phyloP scores from a whole-genome alignment of 2,888 invertebrate species.

The Nezara viridula region DNA sequence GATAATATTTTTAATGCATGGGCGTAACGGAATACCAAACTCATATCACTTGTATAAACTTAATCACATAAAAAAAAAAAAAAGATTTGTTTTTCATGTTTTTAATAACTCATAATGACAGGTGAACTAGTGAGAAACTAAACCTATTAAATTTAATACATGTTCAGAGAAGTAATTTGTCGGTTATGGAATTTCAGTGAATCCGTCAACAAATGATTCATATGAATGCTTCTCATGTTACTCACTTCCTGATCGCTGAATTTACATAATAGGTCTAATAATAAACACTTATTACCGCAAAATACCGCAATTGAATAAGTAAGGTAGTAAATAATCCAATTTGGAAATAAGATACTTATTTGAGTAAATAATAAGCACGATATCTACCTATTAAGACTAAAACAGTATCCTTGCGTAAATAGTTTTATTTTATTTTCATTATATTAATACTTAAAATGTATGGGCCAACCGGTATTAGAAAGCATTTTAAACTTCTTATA shows the following conservation, averaged over 20 bases:
- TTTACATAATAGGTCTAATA: not conserved
- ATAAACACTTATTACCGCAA: not conserved
- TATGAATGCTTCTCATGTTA: not conserved
- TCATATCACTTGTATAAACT: too few species aligned
- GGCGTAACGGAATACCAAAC: too few species aligned
- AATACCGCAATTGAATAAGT: not conserved
- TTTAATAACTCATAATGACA: not conserved
- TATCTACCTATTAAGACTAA: not conserved
- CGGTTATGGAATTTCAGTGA: not conserved
- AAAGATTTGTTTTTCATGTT: not conserved
- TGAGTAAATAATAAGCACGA: not conserved
- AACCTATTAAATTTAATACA: not conserved
- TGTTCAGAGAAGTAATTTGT: constrained; percentile 4
- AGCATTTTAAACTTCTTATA: not conserved
- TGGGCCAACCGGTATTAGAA: not conserved
- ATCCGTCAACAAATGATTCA: constrained; percentile 2
- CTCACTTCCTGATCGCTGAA: not conserved
- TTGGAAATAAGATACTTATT: not conserved
- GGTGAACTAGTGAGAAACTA: not conserved
- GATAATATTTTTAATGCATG: too few species aligned
- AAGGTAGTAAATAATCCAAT: not conserved
- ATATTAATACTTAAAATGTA: not conserved
- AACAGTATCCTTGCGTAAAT: not conserved
- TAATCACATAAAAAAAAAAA: too few species aligned
- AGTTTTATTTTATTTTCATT: not conserved